Evolutionary conservation across 2,888 invertebrate species (phyloP), one percentile per base, ranked within the genome.

Genomic region (Ennomos fuscantarius): DNA sequence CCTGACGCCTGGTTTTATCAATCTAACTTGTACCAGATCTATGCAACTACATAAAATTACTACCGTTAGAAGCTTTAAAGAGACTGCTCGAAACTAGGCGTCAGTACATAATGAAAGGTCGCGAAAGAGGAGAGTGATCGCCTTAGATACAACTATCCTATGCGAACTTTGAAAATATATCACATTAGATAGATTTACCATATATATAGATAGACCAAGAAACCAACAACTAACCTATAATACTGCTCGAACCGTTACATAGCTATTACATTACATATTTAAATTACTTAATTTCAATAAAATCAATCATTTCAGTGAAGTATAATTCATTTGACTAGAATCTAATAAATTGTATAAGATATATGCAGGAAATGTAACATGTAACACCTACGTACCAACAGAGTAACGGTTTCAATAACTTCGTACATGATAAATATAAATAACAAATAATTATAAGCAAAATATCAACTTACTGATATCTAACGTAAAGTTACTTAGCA

Each of bases 291-390:
- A 77, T 79, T 82, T 78, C 75, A 84, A 76, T 79, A 74, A 79
- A 84, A 84, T 81, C 81, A 82, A 83, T 81, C 73, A 77, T 73
- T 81, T 73, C 74, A 79, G 74, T 83, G 76, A 82, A 82, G 79
- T 85, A 83, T 76, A 84, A 82, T 86, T 84, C 80, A 87, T 86
- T 87, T 91, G 90, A 91, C 90, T 91, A 91, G 90, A 83, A 87
- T 89, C 87, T 89, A 89, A 84, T 81, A 81, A 79, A 49, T 75
- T 70, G 68, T 72, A 74, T 76, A 68, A 31, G 37, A 32, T 41
- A 35, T 36, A 52, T 43, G 47, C 43, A 45, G 46, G 36, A 55
- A 39, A 48, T 37, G 35, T 42, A 39, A 42, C 11, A 15, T 8
- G n/a, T 9, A 40, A 47, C 47, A 12, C 9, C 34, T 9, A 41